phyloP scores from a whole-genome alignment of 2,888 invertebrate species.

The Spicauda simplicius region DNA sequence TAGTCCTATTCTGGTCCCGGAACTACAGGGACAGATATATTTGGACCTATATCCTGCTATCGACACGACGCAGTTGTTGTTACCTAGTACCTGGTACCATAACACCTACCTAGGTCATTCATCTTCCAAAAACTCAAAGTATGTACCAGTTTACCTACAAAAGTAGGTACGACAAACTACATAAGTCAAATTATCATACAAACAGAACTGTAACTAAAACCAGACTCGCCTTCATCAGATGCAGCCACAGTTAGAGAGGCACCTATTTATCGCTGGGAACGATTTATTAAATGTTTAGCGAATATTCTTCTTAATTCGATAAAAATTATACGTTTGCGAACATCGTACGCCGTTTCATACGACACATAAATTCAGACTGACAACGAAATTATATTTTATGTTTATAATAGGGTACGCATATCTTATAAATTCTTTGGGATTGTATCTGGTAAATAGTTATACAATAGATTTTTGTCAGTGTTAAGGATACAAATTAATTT shows the following conservation, averaged over 20 bases:
- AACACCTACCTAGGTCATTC: too few relatives aligned
- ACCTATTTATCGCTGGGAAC: conserved; percentile 41
- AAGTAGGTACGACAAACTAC: too few relatives aligned
- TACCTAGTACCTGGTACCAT: too few relatives aligned
- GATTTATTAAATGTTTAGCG: conserved; percentile 58
- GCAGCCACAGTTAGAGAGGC: conserved; percentile 14
- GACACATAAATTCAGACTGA: conserved; percentile 64
- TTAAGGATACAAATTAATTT: too few relatives aligned
- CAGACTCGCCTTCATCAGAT: conserved; percentile 13
- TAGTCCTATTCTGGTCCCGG: too few relatives aligned
- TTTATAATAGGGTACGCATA: conserved; percentile 54
- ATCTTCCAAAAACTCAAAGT: too few relatives aligned
- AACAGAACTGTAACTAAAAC: neutral
- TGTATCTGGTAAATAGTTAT: neutral
- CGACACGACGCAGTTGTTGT: too few relatives aligned
- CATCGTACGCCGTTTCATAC: conserved; percentile 50
- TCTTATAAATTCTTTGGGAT: neutral
- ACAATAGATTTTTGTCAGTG: neutral
- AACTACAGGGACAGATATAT: too few relatives aligned
- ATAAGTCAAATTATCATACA: too few relatives aligned
- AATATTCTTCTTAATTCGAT: conserved; percentile 57
- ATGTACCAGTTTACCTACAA: too few relatives aligned
- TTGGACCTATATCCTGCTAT: too few relatives aligned
- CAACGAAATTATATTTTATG: conserved; percentile 67
- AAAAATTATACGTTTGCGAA: conserved; percentile 60